These are phyloP conservation scores for cat (Felis catus) DNA, from an alignment of 2,113 vertebrate genomes.

Conservation along the genomic window F.catus_Fca126_mat1.0 CM031420.1:48327501-48328000, in stretches of 20 bases:
- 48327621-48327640: neutral
- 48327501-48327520: neutral
- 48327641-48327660: neutral
- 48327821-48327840: neutral
- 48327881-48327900: neutral
- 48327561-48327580: neutral
- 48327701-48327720: neutral
- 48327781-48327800: neutral
- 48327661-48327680: neutral
- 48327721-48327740: neutral
- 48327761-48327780: neutral
- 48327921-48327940: neutral
- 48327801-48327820: neutral
- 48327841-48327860: neutral
- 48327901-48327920: neutral
- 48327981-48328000: neutral
- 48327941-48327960: neutral
- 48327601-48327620: constrained; percentile 8
- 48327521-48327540: neutral
- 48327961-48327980: neutral
- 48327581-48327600: neutral
- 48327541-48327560: neutral
- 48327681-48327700: neutral
- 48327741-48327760: neutral
- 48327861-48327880: neutral